Evolutionary conservation across 2,113 vertebrate genomes (phyloP).

Genomic region (Agapornis roseicollis): DNA sequence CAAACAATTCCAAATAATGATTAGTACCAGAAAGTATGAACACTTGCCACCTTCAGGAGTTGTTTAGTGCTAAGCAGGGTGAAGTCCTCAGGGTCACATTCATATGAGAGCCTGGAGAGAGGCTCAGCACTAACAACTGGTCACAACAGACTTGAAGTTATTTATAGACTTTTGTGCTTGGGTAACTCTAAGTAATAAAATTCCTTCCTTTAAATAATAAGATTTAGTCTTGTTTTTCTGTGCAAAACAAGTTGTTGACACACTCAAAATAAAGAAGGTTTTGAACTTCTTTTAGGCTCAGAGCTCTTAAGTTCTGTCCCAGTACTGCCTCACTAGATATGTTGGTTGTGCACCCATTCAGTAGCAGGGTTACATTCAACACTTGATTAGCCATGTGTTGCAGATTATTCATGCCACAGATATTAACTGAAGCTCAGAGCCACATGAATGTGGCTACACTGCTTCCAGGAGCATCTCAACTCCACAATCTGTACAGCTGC

Average conservation of each 20-base stretch:
- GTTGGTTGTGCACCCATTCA: neutral
- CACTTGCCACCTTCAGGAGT: neutral
- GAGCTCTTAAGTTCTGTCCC: neutral
- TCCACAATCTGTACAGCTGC: neutral
- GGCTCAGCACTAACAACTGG: neutral
- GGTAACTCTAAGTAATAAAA: neutral
- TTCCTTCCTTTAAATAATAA: neutral
- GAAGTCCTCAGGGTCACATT: neutral
- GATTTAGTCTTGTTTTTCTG: neutral
- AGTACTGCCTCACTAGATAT: neutral
- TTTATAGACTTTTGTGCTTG: neutral
- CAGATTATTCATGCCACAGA: constrained; percentile 11
- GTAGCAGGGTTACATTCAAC: neutral
- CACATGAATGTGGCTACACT: neutral
- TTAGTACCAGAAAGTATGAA: neutral
- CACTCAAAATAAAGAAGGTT: neutral
- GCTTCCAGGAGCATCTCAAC: constrained; percentile 18
- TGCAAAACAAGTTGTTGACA: constrained; percentile 11
- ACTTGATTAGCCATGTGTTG: neutral
- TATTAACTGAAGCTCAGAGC: neutral
- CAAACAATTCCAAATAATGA: neutral
- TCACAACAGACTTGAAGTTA: neutral
- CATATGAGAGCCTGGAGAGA: fast-evolving
- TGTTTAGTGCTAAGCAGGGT: neutral
- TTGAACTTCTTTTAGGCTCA: neutral